phyloP scores from a whole-genome alignment of 1,140 invertebrate species.

The Cydia pomonella region DNA sequence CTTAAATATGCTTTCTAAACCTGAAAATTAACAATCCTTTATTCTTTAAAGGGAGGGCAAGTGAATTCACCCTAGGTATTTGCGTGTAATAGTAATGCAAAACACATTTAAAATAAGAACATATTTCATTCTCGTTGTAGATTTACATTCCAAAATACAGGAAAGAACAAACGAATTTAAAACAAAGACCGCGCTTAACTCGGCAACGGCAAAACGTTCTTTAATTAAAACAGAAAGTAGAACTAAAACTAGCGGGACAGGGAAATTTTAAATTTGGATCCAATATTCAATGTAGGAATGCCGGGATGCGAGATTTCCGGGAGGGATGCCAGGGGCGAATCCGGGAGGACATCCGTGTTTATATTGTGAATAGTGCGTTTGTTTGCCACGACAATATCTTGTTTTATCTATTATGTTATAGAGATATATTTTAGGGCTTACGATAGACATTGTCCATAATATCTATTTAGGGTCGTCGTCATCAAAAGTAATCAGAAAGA shows the following conservation, averaged over 20 bases:
- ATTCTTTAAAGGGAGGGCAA: too few species aligned
- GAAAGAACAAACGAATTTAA: conserved; percentile 1
- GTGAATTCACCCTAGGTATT: too few species aligned
- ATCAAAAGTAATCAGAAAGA: too few species aligned
- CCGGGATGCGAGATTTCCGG: conserved; percentile 25
- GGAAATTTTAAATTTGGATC: conserved; percentile 32
- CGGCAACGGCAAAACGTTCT: not conserved
- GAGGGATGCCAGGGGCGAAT: not conserved
- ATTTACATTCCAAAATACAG: not conserved
- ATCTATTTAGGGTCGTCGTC: too few species aligned
- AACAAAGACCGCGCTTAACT: not conserved
- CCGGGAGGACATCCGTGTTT: not conserved
- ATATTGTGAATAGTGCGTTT: not conserved
- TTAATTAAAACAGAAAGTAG: conserved; percentile 21
- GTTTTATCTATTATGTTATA: too few species aligned
- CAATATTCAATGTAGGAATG: conserved; percentile 32
- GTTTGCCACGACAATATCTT: too few species aligned
- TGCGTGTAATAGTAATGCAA: not conserved
- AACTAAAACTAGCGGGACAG: conserved; percentile 27
- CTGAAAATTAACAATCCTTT: too few species aligned
- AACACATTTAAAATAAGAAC: not conserved
- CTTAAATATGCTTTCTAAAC: too few species aligned
- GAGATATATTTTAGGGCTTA: too few species aligned
- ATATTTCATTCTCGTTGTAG: not conserved
- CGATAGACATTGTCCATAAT: too few species aligned